Evolutionary conservation across 2,113 vertebrate genomes (phyloP).

Genomic region (Erpornis zantholeuca): DNA sequence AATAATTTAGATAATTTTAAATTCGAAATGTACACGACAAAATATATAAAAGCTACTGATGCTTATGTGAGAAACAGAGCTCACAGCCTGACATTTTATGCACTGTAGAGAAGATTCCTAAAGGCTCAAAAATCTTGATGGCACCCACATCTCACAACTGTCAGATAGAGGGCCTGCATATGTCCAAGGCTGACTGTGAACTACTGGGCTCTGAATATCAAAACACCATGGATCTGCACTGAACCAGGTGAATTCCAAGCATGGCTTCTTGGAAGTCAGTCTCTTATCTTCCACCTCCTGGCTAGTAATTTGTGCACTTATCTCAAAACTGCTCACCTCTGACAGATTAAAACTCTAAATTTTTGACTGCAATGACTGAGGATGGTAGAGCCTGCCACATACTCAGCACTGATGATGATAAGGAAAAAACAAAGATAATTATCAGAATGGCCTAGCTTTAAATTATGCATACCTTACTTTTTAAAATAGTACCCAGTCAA

Average conservation of each 20-base stretch:
- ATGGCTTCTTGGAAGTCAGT: neutral
- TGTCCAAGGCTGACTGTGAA: neutral
- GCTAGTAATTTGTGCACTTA: neutral
- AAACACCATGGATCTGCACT: neutral
- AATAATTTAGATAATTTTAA: neutral
- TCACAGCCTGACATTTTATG: neutral
- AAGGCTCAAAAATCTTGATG: neutral
- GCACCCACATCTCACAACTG: neutral
- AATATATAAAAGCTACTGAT: neutral
- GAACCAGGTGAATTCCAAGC: conserved; percentile 7
- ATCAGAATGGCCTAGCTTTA: neutral
- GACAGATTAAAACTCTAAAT: neutral
- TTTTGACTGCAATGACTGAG: neutral
- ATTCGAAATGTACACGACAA: neutral
- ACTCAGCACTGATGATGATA: neutral
- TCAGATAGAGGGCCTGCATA: neutral
- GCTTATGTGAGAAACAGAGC: neutral
- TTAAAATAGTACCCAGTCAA: neutral
- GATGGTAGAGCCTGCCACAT: neutral
- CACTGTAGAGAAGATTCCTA: neutral
- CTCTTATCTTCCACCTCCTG: neutral
- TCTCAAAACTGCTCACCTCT: neutral
- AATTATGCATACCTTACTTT: neutral
- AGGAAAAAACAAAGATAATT: neutral
- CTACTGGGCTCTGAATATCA: neutral